phyloP scores from a whole-genome alignment of 2,888 invertebrate species.

The Andrena bucephala region DNA sequence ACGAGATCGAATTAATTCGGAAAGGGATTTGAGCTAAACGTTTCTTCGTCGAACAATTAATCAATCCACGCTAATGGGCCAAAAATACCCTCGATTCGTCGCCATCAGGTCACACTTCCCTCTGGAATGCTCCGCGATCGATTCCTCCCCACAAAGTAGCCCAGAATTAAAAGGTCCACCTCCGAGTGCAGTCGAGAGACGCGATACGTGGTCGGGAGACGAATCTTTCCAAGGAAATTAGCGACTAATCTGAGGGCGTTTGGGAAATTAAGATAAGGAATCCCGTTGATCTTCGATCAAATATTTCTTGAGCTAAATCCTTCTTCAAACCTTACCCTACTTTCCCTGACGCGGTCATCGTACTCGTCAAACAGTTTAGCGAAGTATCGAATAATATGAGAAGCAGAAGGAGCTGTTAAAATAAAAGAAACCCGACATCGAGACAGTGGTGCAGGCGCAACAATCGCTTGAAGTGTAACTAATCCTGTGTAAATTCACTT shows the following conservation, averaged over 20 bases:
- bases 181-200: slow-evolving; percentile 40
- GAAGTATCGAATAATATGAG: not conserved
- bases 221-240: slow-evolving; percentile 22
- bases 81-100: not conserved
- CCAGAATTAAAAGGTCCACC: slow-evolving; percentile 50
- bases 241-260: slow-evolving; percentile 14
- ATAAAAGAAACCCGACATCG: not conserved
- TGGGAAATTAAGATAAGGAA: slow-evolving; percentile 8
- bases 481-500: not conserved
- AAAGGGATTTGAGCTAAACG: not conserved
- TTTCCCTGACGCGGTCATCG: not conserved
- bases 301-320: not conserved
- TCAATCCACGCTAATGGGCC: not conserved
- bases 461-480: not conserved
- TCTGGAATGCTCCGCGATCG: slow-evolving; percentile 1
- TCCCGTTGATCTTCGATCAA: not conserved
- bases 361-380: not conserved
- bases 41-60: not conserved
- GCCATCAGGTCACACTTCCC: not conserved
- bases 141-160: slow-evolving; percentile 5
- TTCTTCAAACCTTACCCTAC: not conserved
- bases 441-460: not conserved
- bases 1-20: not conserved
- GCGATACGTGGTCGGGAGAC: slow-evolving; percentile 20
- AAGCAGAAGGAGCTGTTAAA: not conserved